Conservation (phyloP, 2,797 vertebrate genomes). For the Poecilia velifera region DNA sequence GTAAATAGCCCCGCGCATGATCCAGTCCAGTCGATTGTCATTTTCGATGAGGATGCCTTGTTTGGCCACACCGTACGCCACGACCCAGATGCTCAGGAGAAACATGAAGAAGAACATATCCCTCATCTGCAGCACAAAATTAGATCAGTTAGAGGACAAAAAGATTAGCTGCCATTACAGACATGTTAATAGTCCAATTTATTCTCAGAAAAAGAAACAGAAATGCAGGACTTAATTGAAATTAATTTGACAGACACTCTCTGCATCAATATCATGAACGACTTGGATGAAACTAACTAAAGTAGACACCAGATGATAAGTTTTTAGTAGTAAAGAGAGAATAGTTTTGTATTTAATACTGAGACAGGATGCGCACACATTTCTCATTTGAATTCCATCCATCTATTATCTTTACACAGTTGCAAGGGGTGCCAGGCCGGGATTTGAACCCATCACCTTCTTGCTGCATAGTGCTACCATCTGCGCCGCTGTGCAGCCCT, state of each 20-base stretch:
- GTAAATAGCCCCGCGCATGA: slow-evolving; percentile 91
- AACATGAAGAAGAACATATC: slow-evolving; percentile 99
- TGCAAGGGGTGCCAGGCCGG: no score
- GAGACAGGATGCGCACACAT: no score
- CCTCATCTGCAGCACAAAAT: slow-evolving; percentile 85
- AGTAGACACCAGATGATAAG: no score
- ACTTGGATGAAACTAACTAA: neutral
- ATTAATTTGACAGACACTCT: neutral
- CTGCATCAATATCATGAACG: neutral
- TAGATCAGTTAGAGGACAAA: neutral
- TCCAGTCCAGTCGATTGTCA: slow-evolving; percentile 89
- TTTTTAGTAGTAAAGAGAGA: no score
- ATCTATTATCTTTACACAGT: no score
- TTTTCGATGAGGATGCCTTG: slow-evolving; percentile 96
- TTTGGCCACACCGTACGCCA: slow-evolving; percentile 96
- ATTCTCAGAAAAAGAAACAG: neutral
- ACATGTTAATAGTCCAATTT: neutral
- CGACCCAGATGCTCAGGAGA: slow-evolving; percentile 94
- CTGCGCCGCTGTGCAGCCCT: no score
- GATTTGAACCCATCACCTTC: no score
- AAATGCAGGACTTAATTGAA: neutral
- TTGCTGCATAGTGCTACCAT: no score
- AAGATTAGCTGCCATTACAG: neutral
- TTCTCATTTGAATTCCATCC: no score
- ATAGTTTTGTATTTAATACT: no score